Evolutionary conservation across 1,140 invertebrate genomes (phyloP), one percentile per base, ranked within the genome.

Genomic region (Lerema accius): DNA sequence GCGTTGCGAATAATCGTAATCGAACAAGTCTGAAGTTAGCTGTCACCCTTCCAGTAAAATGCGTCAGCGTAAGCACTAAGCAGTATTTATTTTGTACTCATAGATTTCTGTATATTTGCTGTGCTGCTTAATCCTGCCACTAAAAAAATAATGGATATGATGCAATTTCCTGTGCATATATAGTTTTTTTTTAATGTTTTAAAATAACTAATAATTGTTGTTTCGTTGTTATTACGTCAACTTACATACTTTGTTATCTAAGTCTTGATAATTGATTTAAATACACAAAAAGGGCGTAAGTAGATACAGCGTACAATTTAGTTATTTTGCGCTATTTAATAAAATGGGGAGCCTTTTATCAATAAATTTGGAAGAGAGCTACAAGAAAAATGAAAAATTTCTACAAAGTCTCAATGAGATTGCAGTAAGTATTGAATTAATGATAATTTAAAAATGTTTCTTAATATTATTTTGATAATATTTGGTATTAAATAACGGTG

Each of bases 351-450:
- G 76, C 23, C 78, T 77, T 19, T 71, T 88, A 7, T 82, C 82
- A 32, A 67, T 84, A 3, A 89, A 90, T 37, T 80, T 92, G 73
- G 91, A 92, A 76, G 89, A 91, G 50, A 88, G 90, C 43, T 90
- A 94, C 64, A 93, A 92, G 74, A 95, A 94, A 80, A 94, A 95
- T 86, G 94, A 95, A 85, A 94, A 95, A 68, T 94, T 95, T 73
- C 93, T 95, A 82, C 86, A 94, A 63, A 92, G 93, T 73, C 92
- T 94, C 63, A 94, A 94, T 70, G 92, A 92, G 81, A 91, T 94
- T 60, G 92, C 93, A 77, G 94, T 95, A 86, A 80, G 74, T 72
- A 42, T n/a, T n/a, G n/a, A n/a, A n/a, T n/a, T n/a, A n/a, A n/a
- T n/a, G n/a, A n/a, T n/a, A n/a, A n/a, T n/a, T n/a, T n/a, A n/a